phyloP scores from a whole-genome alignment of 2,888 invertebrate genomes.

The Phortica okadai region DNA sequence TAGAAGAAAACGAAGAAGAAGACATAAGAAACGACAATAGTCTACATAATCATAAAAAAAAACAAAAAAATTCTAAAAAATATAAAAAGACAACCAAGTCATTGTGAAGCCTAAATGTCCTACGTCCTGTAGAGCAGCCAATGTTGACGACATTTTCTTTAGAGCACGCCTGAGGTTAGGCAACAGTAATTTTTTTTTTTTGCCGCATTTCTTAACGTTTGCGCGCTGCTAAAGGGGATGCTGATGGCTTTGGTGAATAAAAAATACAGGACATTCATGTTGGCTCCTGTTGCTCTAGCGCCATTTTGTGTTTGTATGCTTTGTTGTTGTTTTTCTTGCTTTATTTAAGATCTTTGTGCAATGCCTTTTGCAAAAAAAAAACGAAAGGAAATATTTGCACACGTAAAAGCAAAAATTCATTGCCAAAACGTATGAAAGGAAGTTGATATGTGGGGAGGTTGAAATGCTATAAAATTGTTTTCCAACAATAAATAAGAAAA shows the following conservation, averaged over 20 bases:
- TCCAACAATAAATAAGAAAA: conserved; percentile 29
- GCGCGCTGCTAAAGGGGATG: not conserved
- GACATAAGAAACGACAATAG: conserved; percentile 40
- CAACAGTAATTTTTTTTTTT: conserved; percentile 11
- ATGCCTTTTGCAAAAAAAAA: conserved; percentile 2
- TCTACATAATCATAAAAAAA: conserved; percentile 25
- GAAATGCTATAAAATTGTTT: conserved; percentile 28
- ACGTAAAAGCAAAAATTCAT: conserved; percentile 38
- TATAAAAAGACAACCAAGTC: not conserved
- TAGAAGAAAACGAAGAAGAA: not conserved
- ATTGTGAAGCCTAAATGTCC: conserved; percentile 2
- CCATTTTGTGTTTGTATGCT: conserved; percentile 25
- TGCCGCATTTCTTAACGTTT: not conserved
- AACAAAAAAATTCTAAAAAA: not conserved
- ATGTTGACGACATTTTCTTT: conserved; percentile 64
- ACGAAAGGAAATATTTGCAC: conserved; percentile 29
- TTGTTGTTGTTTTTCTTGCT: conserved; percentile 8
- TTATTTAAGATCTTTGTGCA: conserved; percentile 32
- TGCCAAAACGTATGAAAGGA: conserved; percentile 7
- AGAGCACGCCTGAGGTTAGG: conserved; percentile 41
- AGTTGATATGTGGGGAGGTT: not conserved
- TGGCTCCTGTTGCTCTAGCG: conserved; percentile 35
- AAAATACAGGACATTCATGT: conserved; percentile 29
- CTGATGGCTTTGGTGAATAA: conserved; percentile 15
- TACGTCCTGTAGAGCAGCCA: conserved; percentile 10